A percentile compares a stretch with the other conserved stretches of the same genome.
phyloP scores from a whole-genome alignment of 2,797 vertebrate species.

The Pygocentrus nattereri region DNA sequence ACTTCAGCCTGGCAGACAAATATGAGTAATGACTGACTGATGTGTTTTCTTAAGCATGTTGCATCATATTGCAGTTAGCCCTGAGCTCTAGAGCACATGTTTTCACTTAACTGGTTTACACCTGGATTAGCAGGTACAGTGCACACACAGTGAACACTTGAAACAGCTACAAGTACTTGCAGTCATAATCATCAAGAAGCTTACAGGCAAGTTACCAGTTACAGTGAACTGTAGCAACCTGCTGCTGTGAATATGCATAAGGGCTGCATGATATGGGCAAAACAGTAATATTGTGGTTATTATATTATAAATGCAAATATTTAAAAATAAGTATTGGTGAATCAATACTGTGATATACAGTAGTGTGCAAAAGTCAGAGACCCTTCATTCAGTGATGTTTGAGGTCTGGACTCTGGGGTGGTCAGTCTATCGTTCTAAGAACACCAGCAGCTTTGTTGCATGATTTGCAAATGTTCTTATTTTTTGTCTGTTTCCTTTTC shows the following conservation, averaged over 20 bases:
- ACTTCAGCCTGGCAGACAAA: conserved; percentile 59
- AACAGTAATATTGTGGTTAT: not conserved
- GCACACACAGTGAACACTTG: conserved; percentile 17
- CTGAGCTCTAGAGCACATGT: not conserved
- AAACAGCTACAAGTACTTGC: not conserved
- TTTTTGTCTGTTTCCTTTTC: too few relatives aligned
- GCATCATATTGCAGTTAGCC: conserved; percentile 19
- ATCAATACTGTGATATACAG: not conserved
- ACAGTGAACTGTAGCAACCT: conserved; percentile 16
- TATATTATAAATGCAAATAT: too few relatives aligned
- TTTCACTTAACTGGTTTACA: conserved; percentile 32
- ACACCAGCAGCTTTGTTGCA: too few relatives aligned
- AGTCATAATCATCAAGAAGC: not conserved
- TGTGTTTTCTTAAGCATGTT: conserved; percentile 41
- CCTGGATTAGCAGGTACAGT: not conserved
- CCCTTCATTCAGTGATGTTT: too few relatives aligned
- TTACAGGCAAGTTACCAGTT: conserved; percentile 2
- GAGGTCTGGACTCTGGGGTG: too few relatives aligned
- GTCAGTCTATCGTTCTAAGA: too few relatives aligned
- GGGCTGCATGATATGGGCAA: not conserved
- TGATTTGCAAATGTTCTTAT: too few relatives aligned
- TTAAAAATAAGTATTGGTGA: not conserved
- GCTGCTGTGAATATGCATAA: not conserved
- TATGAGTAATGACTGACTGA: conserved; percentile 66
- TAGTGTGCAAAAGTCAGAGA: too few relatives aligned